phyloP scores from a whole-genome alignment of 2,113 vertebrate genomes.

The Xyliphius kryptos region DNA sequence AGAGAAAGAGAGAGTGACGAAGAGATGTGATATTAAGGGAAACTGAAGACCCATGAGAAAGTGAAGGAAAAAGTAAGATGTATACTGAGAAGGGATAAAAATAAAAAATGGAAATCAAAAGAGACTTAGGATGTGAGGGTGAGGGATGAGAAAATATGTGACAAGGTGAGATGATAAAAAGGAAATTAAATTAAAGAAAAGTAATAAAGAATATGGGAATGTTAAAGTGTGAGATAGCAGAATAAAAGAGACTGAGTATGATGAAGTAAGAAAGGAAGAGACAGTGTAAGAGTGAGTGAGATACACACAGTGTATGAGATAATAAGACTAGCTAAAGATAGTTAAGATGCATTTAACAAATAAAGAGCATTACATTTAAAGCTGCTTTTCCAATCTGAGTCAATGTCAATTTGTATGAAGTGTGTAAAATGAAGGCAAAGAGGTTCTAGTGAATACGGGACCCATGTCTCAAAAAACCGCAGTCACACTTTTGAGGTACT shows the following conservation, averaged over 20 bases:
- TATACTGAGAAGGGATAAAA: neutral
- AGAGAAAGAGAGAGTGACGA: neutral
- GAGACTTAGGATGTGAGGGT: neutral
- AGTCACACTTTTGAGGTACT: no score
- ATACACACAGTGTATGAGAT: no score
- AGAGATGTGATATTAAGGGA: neutral
- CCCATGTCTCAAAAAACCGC: no score
- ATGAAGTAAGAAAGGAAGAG: neutral
- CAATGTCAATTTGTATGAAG: no score
- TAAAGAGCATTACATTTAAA: no score
- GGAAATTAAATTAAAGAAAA: neutral
- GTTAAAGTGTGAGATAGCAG: neutral
- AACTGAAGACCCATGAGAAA: neutral
- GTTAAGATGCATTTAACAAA: no score
- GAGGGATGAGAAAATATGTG: no score
- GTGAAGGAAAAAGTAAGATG: neutral
- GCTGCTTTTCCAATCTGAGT: no score
- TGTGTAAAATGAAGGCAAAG: no score
- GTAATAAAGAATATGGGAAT: neutral
- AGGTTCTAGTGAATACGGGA: no score
- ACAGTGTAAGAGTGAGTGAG: no score
- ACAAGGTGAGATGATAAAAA: neutral
- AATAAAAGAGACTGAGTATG: neutral
- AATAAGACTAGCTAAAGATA: no score
- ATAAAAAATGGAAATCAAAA: neutral